Evolutionary conservation across 2,113 vertebrate species (phyloP).

Genomic region (Neomonachus schauinslandi): DNA sequence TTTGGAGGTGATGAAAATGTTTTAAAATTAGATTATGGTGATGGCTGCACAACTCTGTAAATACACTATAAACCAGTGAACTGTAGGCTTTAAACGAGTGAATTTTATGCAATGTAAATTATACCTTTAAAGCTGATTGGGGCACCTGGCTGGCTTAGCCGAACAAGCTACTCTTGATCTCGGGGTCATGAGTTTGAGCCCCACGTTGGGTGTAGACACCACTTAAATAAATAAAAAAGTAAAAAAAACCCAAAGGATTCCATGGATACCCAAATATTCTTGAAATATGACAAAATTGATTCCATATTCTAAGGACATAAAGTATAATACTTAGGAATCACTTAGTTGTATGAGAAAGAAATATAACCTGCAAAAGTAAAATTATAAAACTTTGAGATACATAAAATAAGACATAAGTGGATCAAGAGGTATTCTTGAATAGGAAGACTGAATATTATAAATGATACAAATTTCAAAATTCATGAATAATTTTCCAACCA

Average conservation of each 20-base stretch:
- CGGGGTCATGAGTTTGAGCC: neutral
- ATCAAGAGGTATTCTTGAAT: neutral
- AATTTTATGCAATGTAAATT: neutral
- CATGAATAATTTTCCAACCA: neutral
- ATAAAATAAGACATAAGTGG: neutral
- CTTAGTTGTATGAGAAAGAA: neutral
- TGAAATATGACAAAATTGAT: neutral
- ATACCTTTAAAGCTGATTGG: neutral
- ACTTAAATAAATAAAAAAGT: neutral
- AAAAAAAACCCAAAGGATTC: neutral
- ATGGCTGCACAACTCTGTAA: neutral
- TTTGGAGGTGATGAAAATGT: no score
- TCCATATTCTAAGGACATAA: conserved; percentile 9
- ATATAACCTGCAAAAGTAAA: neutral
- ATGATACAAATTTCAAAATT: neutral
- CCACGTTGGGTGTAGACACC: neutral
- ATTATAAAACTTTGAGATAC: neutral
- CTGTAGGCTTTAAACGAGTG: neutral
- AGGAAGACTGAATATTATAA: neutral
- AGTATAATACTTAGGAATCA: neutral
- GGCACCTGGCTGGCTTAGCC: neutral
- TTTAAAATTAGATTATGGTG: neutral
- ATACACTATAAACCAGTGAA: neutral
- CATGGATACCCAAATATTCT: neutral
- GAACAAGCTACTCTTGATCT: neutral